A percentile compares a stretch with the other conserved stretches of the same genome.
Evolutionary conservation across 64 coral and sea anemone genomes (phyloP).

Genomic region (Trachythela sp.): DNA sequence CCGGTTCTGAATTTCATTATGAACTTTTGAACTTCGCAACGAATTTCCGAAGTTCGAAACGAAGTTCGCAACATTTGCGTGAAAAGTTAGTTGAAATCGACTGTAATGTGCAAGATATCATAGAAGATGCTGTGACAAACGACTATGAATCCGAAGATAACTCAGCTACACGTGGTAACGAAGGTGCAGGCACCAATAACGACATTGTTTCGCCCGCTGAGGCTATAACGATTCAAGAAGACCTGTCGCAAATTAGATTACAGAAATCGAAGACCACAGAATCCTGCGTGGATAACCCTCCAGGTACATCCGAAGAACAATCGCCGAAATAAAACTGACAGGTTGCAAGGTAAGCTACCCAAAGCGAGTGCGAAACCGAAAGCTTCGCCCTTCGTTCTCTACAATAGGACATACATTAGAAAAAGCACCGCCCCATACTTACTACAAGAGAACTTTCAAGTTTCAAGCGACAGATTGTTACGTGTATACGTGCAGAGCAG

Average conservation of each 20-base stretch:
- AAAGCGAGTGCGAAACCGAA: background rate
- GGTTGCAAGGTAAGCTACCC: background rate
- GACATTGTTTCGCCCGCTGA: background rate
- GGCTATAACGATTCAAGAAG: background rate
- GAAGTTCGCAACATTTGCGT: too few relatives aligned
- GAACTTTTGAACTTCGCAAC: too few relatives aligned
- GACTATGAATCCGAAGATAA: background rate
- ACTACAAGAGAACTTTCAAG: background rate
- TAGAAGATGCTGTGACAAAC: background rate
- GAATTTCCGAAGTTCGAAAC: too few relatives aligned
- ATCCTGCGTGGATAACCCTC: background rate
- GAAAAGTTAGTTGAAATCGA: too few relatives aligned
- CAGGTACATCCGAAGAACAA: background rate
- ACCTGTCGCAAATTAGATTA: background rate
- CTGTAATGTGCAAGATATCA: background rate
- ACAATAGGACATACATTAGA: background rate
- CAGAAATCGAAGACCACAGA: background rate
- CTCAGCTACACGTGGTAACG: background rate
- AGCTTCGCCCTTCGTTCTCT: background rate
- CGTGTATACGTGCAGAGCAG: background rate
- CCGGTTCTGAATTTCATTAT: too few relatives aligned
- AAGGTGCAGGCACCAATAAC: background rate
- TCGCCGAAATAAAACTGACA: background rate
- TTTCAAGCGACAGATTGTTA: background rate
- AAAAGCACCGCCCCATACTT: background rate